Evolutionary conservation across 2,888 invertebrate species (phyloP).

Genomic region (Unio pictorum): DNA sequence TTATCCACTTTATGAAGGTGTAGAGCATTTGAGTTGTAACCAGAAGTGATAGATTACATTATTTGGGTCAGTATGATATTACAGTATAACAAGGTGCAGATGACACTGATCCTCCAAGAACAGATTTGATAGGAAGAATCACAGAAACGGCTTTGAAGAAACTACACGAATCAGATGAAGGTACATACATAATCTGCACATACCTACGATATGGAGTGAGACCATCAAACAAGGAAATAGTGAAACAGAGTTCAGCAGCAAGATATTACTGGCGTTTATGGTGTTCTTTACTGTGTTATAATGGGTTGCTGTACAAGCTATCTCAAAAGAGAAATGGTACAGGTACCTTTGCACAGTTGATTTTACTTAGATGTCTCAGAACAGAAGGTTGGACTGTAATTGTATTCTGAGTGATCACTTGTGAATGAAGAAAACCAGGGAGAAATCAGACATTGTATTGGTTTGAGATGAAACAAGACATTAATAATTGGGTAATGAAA

Average conservation of each 20-base stretch:
- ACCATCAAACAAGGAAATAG: slow-evolving; percentile 2
- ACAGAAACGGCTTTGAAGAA: too few relatives aligned
- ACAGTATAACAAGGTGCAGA: too few relatives aligned
- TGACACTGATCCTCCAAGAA: too few relatives aligned
- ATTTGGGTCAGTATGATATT: too few relatives aligned
- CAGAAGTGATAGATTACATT: too few relatives aligned
- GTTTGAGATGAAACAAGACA: slow-evolving; percentile 11
- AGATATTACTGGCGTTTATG: slow-evolving; percentile 13
- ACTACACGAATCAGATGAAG: too few relatives aligned
- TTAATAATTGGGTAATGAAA: too few relatives aligned
- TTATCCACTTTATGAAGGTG: too few relatives aligned
- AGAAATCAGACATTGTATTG: slow-evolving; percentile 18
- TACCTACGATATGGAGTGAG: not conserved
- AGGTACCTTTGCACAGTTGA: slow-evolving; percentile 1
- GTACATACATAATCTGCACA: too few relatives aligned
- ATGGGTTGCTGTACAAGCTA: slow-evolving; percentile 7
- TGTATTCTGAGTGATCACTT: slow-evolving; percentile 12
- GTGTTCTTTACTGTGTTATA: not conserved
- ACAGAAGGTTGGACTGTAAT: slow-evolving; percentile 6
- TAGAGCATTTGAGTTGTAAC: too few relatives aligned
- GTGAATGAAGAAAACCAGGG: slow-evolving; percentile 14
- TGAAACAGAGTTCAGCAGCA: not conserved
- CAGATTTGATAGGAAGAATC: too few relatives aligned
- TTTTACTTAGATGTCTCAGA: slow-evolving; percentile 5
- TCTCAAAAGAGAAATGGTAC: slow-evolving; percentile 8